Percentiles rank a stretch among this genome's conserved stretches.
Conservation (phyloP, 1,140 invertebrate genomes). For the Drosophila kohkoa region DNA sequence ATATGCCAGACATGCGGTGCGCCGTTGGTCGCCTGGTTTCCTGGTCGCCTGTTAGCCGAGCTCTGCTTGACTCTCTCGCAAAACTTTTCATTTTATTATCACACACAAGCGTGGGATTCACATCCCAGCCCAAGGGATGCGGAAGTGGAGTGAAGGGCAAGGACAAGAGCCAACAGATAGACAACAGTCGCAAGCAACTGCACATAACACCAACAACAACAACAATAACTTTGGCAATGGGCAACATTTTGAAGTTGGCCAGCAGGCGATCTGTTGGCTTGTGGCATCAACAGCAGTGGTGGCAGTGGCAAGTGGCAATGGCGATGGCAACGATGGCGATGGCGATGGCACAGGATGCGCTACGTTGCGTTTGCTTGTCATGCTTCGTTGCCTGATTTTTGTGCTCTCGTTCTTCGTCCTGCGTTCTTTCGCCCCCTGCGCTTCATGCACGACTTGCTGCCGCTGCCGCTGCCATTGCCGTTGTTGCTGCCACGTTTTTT, state of each 20-base stretch:
- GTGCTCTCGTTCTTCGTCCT: conserved; percentile 43
- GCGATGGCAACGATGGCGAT: conserved; percentile 31
- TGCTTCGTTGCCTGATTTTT: conserved; percentile 80
- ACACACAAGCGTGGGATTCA: conserved; percentile 58
- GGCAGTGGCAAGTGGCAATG: conserved; percentile 51
- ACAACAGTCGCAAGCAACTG: conserved; percentile 51
- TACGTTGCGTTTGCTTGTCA: conserved; percentile 82
- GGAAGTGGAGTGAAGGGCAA: background rate
- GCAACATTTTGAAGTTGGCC: conserved; percentile 64
- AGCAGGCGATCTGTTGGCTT: conserved; percentile 42
- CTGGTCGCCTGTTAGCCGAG: conserved; percentile 23
- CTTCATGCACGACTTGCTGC: conserved; percentile 80
- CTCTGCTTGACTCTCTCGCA: conserved; percentile 27
- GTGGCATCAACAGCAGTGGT: conserved; percentile 20
- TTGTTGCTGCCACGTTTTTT: conserved; percentile 38
- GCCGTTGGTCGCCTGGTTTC: conserved; percentile 66
- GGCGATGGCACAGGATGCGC: conserved; percentile 69
- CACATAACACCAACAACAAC: conserved; percentile 43
- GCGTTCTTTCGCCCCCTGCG: background rate
- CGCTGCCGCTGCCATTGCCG: conserved; percentile 8
- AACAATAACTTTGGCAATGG: conserved; percentile 1
- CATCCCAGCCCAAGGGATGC: conserved; percentile 20
- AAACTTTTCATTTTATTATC: conserved; percentile 82
- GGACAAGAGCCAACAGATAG: conserved; percentile 39
- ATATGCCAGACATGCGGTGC: conserved; percentile 84